phyloP scores from a whole-genome alignment of 1,140 invertebrate species.

The Cardiocondyla obscurior region DNA sequence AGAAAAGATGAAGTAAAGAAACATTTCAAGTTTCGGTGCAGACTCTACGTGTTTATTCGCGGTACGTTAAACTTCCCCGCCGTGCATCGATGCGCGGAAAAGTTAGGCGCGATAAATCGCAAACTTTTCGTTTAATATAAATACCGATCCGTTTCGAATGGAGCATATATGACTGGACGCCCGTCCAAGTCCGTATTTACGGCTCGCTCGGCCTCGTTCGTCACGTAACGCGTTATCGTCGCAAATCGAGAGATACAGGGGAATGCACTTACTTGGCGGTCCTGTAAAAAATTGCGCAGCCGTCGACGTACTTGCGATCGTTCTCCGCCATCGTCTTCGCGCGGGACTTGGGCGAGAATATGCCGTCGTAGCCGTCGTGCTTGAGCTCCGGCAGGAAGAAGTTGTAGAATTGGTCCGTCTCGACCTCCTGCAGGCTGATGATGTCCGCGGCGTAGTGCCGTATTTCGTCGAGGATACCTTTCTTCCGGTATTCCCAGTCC shows the following conservation, averaged over 20 bases:
- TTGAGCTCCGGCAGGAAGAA: constrained; percentile 98
- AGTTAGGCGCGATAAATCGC: constrained; percentile 3
- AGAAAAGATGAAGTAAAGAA: not conserved
- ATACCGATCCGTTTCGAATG: not conserved
- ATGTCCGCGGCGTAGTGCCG: constrained; percentile 98
- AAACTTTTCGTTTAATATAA: constrained; percentile 5
- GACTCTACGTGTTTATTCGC: not conserved
- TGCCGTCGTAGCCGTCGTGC: constrained; percentile 97
- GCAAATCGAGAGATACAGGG: constrained; percentile 4
- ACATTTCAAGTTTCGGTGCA: not conserved
- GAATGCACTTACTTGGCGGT: constrained; percentile 93
- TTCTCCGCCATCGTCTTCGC: constrained; percentile 99
- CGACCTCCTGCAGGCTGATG: constrained; percentile 98
- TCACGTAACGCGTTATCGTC: not conserved
- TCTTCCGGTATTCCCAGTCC: constrained; percentile 99
- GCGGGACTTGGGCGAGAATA: constrained; percentile 99
- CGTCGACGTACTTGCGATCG: constrained; percentile 99
- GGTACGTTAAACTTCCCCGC: not conserved
- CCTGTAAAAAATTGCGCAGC: constrained; percentile 99
- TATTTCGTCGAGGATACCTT: constrained; percentile 98
- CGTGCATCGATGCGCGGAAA: not conserved
- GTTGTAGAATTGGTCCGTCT: constrained; percentile 99
- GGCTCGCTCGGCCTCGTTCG: not conserved
- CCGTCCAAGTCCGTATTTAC: not conserved
- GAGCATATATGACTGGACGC: not conserved